Evolutionary conservation across 2,888 invertebrate genomes (phyloP), one percentile per base, ranked within the genome.

Genomic region (Meghimatium bilineatum): DNA sequence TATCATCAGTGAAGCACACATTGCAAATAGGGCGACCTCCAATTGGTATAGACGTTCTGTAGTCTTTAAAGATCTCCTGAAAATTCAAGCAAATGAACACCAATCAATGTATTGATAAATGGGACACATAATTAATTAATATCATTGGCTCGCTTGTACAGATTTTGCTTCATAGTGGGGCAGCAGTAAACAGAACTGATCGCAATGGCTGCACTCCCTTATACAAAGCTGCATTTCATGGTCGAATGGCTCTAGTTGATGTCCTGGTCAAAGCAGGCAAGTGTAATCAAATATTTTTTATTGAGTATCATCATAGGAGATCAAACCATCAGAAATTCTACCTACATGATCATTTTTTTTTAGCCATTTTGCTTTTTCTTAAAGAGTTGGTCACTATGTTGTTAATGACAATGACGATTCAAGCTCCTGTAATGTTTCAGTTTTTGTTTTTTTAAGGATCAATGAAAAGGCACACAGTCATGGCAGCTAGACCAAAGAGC

Each of bases 221-320:
- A 69, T 93, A 93, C 88, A 93, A 93, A 87, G 93, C 94, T 85
- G 93, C 93, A 34, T 93, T 92, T 85, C 93, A 93, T 90, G 92
- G 92, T 0, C 84, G 92, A 52, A 90, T 91, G 32, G 87, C 90
- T 14, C 86, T 92, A 67, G 88, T 92, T n/a, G 90, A 91, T 83
- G 90, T 91, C 49, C 87, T 92, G 12, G 88, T 91, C 23, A 88
- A 91, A 87, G 90, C 90, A 83, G 91, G 92, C 90, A 84, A 85
- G 85, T 44, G 1, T 76, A 2, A 36, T 49, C n/a, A 20, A 49
- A 23, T 72, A n/a, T n/a, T n/a, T n/a, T n/a, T n/a, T n/a, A n/a
- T n/a, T n/a, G 44, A 38, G 71, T 23, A 38, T 71, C 10, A 29
- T 66, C 5, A 12, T n/a, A n/a, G 29, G 23, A 60, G 23, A n/a